phyloP scores from a whole-genome alignment of 2,113 vertebrate genomes.

The Platycercus adscitus region DNA sequence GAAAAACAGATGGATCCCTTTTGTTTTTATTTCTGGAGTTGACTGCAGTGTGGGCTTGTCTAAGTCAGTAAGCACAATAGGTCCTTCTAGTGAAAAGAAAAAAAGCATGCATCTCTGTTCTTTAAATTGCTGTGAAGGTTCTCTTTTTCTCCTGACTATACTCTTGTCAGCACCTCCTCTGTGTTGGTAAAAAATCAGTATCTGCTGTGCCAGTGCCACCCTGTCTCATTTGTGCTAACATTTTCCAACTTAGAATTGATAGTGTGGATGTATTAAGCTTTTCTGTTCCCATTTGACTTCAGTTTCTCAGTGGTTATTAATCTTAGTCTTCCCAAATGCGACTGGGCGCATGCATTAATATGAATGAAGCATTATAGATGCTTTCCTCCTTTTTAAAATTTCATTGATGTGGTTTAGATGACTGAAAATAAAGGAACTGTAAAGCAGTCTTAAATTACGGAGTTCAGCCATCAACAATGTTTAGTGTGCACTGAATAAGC shows the following conservation, averaged over 20 bases:
- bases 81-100: neutral
- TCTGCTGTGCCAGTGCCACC: neutral
- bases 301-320: constrained; percentile 27
- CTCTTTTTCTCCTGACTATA: neutral
- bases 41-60: neutral
- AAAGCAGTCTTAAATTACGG: neutral
- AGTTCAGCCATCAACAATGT: neutral
- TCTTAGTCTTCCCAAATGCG: neutral
- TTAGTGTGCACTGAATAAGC: neutral
- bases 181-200: neutral
- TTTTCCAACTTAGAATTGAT: neutral
- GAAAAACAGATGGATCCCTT: neutral
- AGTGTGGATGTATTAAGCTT: neutral
- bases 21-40: neutral
- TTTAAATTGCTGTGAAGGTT: neutral
- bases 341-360: neutral
- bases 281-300: constrained; percentile 16
- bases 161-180: neutral
- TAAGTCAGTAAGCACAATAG: neutral
- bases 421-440: neutral
- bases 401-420: neutral
- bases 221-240: neutral
- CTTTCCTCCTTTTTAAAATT: neutral
- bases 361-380: neutral
- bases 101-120: accelerated